Conservation (phyloP, 2,113 vertebrate genomes). For the Trochalopteron elliotii region DNA sequence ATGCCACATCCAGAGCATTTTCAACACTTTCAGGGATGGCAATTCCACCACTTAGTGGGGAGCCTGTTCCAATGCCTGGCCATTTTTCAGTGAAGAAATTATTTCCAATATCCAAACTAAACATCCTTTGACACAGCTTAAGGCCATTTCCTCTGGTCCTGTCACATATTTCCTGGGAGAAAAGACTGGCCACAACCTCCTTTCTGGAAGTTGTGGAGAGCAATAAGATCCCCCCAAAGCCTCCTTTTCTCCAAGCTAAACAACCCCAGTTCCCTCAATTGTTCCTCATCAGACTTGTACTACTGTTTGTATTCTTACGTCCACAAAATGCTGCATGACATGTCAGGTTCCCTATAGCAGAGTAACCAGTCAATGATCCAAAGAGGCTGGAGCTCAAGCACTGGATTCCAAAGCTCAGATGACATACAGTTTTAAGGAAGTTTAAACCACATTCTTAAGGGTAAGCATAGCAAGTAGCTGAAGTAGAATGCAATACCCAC, state of each 20-base stretch:
- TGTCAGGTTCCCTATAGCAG: neutral
- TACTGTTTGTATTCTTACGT: neutral
- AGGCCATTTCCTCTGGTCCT: neutral
- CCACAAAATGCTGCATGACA: neutral
- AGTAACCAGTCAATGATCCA: neutral
- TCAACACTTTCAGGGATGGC: accelerated
- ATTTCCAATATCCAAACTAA: neutral
- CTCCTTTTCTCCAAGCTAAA: neutral
- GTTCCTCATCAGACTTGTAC: neutral
- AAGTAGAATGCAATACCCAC: neutral
- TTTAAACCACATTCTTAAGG: neutral
- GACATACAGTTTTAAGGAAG: neutral
- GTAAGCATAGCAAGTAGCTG: neutral
- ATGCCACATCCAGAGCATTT: neutral
- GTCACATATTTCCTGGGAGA: neutral
- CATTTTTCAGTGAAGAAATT: neutral
- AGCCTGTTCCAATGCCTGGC: neutral
- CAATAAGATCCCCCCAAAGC: accelerated
- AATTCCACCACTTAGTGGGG: neutral
- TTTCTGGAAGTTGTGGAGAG: neutral
- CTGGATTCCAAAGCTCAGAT: neutral
- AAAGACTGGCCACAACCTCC: neutral
- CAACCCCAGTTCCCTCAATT: neutral
- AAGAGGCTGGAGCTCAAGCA: neutral
- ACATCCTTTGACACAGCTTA: neutral